phyloP scores from a whole-genome alignment of 2,888 invertebrate genomes.

The Melitaea athalia region DNA sequence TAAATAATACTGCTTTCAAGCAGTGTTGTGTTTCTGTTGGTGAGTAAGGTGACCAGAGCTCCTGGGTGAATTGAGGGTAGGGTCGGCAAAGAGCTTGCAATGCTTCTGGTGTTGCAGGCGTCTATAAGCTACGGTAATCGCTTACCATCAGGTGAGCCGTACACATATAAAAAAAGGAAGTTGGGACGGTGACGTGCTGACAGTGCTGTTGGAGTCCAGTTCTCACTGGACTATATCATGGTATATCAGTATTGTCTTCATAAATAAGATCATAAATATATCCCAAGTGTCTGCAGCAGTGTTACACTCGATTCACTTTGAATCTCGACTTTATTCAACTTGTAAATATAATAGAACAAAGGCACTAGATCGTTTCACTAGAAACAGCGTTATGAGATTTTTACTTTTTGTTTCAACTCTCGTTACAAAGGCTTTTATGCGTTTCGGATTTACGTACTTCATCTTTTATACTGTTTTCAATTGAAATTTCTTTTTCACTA shows the following conservation, averaged over 20 bases:
- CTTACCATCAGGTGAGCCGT: no score
- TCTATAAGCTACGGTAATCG: no score
- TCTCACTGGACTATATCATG: no score
- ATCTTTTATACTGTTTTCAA: neutral
- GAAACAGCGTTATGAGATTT: constrained; percentile 1
- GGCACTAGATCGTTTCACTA: neutral
- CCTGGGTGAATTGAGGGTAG: no score
- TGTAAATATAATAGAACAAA: constrained; percentile 7
- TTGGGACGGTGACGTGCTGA: no score
- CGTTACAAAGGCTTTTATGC: neutral
- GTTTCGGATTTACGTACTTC: neutral
- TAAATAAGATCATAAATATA: neutral
- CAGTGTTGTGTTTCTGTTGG: no score
- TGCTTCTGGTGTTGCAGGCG: no score
- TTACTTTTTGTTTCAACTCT: neutral
- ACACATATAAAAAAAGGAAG: no score
- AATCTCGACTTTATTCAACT: neutral
- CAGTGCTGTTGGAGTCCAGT: no score
- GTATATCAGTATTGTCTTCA: neutral
- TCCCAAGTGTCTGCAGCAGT: neutral
- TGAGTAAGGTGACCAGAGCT: no score
- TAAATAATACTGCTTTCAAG: no score
- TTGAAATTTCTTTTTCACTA: neutral
- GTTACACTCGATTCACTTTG: neutral
- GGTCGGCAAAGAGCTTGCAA: no score